phyloP scores from a whole-genome alignment of 2,888 invertebrate species.

The Heliothis peltigera region DNA sequence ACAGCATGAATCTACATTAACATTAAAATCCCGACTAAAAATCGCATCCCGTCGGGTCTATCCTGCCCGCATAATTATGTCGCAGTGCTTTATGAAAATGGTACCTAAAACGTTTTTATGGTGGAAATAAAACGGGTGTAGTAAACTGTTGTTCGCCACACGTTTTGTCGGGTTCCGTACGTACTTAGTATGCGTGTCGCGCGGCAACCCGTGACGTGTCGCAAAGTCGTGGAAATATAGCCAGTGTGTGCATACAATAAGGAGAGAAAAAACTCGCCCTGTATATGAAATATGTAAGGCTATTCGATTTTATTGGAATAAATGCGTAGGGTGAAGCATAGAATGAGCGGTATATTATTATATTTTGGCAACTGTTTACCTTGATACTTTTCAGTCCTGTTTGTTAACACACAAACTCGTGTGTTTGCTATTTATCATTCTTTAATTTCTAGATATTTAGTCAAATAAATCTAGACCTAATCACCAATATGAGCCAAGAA shows the following conservation, averaged over 20 bases:
- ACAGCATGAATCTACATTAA: conserved; percentile 73
- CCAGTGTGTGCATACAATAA: conserved; percentile 62
- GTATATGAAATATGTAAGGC: conserved; percentile 47
- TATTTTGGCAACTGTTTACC: background rate
- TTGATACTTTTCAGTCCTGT: background rate
- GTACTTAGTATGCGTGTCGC: conserved; percentile 67
- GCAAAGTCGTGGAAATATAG: conserved; percentile 61
- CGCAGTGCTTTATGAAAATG: conserved; percentile 81
- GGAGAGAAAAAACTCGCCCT: conserved; percentile 40
- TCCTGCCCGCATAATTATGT: conserved; percentile 79
- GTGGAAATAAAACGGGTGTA: conserved; percentile 66
- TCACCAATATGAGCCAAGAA: too few relatives aligned
- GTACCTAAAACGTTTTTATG: conserved; percentile 78
- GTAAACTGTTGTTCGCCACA: conserved; percentile 67
- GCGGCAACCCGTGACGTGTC: conserved; percentile 47
- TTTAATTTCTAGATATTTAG: too few relatives aligned
- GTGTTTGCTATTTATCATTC: background rate
- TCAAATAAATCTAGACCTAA: too few relatives aligned
- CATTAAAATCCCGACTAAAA: conserved; percentile 83
- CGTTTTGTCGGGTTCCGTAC: conserved; percentile 43
- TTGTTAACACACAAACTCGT: too few relatives aligned
- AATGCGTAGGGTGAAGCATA: conserved; percentile 34
- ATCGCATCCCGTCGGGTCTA: conserved; percentile 73
- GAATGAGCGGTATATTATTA: conserved; percentile 3
- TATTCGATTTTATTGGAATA: conserved; percentile 48